Conservation (phyloP, 53 echinoderm and acorn worm species). For the Apostichopus leukothele region DNA sequence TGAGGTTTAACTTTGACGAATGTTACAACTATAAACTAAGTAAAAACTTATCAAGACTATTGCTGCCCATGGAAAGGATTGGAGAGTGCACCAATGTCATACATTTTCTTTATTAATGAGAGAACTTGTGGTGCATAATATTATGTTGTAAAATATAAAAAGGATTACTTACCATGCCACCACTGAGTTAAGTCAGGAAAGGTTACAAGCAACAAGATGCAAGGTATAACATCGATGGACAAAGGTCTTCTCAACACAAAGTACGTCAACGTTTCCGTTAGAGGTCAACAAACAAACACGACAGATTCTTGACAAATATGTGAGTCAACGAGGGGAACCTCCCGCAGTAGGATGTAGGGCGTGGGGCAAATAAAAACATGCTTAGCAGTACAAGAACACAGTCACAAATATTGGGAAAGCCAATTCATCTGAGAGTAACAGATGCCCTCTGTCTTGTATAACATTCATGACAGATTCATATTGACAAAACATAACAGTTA, state of each 20-base stretch:
- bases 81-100: no score
- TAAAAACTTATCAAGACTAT: no score
- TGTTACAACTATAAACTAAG: no score
- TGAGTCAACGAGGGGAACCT: no score
- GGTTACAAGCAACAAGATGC: constrained; percentile 25
- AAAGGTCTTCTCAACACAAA: background rate
- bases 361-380: no score
- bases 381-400: no score
- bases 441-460: no score
- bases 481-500: no score
- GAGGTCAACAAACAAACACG: background rate
- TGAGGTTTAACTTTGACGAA: no score
- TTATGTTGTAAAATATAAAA: background rate
- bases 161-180: background rate
- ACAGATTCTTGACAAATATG: background rate
- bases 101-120: background rate
- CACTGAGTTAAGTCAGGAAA: background rate
- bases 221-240: constrained; percentile 16
- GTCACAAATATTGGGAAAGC: background rate
- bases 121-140: background rate
- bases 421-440: background rate
- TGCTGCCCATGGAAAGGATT: no score
- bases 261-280: constrained; percentile 13
- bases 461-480: no score
- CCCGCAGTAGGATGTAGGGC: no score